Conservation (phyloP, 2,113 vertebrate species). For the Ascaphus truei region DNA sequence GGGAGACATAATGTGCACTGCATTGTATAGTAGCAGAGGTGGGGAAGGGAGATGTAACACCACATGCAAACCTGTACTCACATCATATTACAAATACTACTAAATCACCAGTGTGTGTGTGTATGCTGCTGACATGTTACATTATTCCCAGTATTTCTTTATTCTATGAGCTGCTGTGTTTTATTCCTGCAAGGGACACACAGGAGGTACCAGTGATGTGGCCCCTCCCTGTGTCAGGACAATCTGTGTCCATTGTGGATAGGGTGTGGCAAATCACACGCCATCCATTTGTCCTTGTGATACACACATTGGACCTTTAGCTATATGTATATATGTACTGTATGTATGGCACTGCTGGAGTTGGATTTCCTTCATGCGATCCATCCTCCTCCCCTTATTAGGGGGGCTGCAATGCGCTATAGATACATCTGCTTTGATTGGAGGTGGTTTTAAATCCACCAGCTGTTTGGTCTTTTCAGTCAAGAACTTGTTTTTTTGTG, state of each 20-base stretch:
- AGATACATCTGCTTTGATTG: not conserved
- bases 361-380: not conserved
- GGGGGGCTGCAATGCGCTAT: slow-evolving; percentile 15
- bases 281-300: not conserved
- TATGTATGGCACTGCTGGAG: not conserved
- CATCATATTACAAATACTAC: not conserved
- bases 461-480: not conserved
- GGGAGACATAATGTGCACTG: no score
- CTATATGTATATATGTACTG: no score
- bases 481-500: no score
- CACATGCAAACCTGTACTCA: no score
- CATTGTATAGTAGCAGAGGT: not conserved
- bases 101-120: not conserved
- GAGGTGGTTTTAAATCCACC: not conserved
- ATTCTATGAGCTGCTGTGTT: no score
- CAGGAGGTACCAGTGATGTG: not conserved
- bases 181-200: no score
- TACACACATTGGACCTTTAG: not conserved
- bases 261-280: not conserved
- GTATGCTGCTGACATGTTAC: no score
- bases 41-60: not conserved
- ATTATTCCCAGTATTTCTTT: no score
- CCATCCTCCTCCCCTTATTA: not conserved
- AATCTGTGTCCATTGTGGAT: not conserved
- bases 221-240: not conserved